These are phyloP conservation scores for Lepisosteus osseus DNA, from an alignment of 2,113 vertebrate species.

Conservation along the genomic window DNA sequence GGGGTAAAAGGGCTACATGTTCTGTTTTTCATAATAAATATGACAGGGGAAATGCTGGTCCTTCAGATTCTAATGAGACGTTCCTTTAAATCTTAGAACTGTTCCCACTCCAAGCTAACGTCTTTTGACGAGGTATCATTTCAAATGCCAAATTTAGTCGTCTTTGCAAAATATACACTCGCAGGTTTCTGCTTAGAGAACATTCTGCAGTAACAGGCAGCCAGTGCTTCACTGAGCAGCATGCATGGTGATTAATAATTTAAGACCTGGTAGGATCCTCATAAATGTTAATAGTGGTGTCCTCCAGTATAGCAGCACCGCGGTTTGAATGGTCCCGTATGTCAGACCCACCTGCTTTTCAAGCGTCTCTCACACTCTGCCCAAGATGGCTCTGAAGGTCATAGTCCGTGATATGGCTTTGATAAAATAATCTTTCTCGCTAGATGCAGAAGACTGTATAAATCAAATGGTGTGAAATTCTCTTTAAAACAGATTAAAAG, in stretches of 20 bases:
- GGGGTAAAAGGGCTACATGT: too few relatives aligned
- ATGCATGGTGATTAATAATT: slow-evolving; percentile 61
- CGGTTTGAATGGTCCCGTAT: slow-evolving; percentile 13
- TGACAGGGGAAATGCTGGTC: too few relatives aligned
- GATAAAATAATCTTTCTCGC: slow-evolving; percentile 8
- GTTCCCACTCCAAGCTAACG: too few relatives aligned
- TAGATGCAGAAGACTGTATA: too few relatives aligned
- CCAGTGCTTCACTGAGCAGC: slow-evolving; percentile 40
- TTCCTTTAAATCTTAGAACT: too few relatives aligned
- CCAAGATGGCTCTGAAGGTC: neutral
- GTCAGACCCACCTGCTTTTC: slow-evolving; percentile 11
- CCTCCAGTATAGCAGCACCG: slow-evolving; percentile 21
- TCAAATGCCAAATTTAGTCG: slow-evolving; percentile 6
- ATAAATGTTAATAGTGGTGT: slow-evolving; percentile 56
- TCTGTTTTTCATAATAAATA: too few relatives aligned
- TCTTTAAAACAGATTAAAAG: neutral
- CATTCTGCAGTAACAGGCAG: slow-evolving; percentile 39
- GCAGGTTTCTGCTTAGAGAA: slow-evolving; percentile 11
- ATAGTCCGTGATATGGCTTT: neutral
- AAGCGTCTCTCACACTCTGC: neutral
- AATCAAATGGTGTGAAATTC: too few relatives aligned
- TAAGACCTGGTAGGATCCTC: slow-evolving; percentile 50
- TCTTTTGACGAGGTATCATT: neutral
- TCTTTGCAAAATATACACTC: neutral
- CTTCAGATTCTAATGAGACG: too few relatives aligned